Conservation (phyloP, 2,888 invertebrate species). For the Amaurobius ferox region DNA sequence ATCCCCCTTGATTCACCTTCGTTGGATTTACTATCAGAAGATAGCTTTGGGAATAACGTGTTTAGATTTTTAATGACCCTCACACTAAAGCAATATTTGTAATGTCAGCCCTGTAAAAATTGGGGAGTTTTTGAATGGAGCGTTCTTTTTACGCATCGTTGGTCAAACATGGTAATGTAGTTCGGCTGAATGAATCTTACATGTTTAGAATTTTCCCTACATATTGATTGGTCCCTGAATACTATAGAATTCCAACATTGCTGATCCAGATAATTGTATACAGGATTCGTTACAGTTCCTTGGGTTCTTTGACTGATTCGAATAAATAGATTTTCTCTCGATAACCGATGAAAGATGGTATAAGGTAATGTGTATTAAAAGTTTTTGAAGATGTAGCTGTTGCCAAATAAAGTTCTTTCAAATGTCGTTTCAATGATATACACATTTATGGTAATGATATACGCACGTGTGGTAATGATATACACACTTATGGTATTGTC, state of each 20-base stretch:
- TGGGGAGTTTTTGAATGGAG: conserved; percentile 56
- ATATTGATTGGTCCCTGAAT: background rate
- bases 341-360: no score
- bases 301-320: no score
- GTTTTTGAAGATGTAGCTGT: no score
- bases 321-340: no score
- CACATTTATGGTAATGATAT: no score
- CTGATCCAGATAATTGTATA: background rate
- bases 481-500: no score
- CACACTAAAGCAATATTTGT: conserved; percentile 68
- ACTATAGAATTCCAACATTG: background rate
- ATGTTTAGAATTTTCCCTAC: conserved; percentile 17
- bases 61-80: conserved; percentile 63
- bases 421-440: no score
- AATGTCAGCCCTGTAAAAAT: conserved; percentile 64
- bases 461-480: no score
- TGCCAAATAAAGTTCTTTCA: no score
- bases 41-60: conserved; percentile 52
- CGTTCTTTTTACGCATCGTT: conserved; percentile 50
- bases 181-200: conserved; percentile 35
- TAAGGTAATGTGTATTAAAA: no score
- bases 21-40: conserved; percentile 21
- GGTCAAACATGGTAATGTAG: conserved; percentile 58
- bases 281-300: no score
- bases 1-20: conserved; percentile 46